Conservation (phyloP, 2,113 vertebrate genomes). For the Corvus moneduloides region DNA sequence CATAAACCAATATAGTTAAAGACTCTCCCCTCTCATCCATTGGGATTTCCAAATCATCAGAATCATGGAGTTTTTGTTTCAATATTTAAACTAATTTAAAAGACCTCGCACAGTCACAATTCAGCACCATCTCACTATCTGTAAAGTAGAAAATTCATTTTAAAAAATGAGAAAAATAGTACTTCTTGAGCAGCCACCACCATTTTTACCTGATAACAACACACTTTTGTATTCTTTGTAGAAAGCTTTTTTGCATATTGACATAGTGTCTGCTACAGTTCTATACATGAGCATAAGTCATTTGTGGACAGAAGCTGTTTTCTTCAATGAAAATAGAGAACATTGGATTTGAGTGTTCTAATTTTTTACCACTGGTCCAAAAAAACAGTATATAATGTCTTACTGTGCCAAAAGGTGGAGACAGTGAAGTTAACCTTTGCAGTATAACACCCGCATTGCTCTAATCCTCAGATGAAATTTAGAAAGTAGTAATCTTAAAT, state of each 20-base stretch:
- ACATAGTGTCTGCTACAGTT: background rate
- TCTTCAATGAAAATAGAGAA: background rate
- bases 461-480: background rate
- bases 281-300: background rate
- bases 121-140: background rate
- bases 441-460: background rate
- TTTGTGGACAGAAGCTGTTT: background rate
- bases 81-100: background rate
- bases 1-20: background rate
- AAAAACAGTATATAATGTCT: background rate
- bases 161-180: background rate
- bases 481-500: background rate
- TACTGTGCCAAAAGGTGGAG: background rate
- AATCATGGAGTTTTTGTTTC: rapidly evolving
- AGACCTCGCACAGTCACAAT: background rate
- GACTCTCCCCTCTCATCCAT: background rate
- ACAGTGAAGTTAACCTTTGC: background rate
- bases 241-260: background rate
- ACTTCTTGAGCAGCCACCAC: background rate
- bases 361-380: background rate
- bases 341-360: background rate
- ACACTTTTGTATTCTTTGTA: background rate
- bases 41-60: background rate
- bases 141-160: background rate
- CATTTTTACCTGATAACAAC: background rate